Conservation (phyloP, 2,888 invertebrate genomes). For the Sphaeridia pumilis region DNA sequence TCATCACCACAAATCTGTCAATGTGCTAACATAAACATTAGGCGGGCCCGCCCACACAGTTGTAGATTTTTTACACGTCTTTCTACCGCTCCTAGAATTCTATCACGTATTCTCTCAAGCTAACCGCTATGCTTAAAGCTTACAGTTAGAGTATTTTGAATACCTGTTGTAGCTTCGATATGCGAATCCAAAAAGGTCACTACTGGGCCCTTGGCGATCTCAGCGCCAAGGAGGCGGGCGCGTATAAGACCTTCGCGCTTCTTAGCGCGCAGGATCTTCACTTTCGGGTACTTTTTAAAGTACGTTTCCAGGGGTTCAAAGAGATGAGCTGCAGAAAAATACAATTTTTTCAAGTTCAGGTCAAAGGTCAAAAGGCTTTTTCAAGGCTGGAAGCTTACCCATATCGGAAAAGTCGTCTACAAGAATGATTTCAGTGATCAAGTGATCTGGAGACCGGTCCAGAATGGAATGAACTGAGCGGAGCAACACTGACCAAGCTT, state of each 20-base stretch:
- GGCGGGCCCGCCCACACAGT: no score
- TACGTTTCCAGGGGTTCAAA: slow-evolving; percentile 76
- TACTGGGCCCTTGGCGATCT: slow-evolving; percentile 69
- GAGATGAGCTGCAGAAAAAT: no score
- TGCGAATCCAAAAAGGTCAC: slow-evolving; percentile 97
- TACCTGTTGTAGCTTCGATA: slow-evolving; percentile 54
- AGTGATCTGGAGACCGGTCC: slow-evolving; percentile 77
- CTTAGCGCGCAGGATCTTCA: slow-evolving; percentile 77
- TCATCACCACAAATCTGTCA: no score
- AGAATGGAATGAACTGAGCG: slow-evolving; percentile 92
- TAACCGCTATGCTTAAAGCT: no score
- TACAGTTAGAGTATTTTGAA: no score
- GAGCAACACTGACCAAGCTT: slow-evolving; percentile 96
- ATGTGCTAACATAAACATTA: no score
- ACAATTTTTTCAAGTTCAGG: no score
- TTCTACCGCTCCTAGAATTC: no score
- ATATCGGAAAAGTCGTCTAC: slow-evolving; percentile 96
- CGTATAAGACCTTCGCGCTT: slow-evolving; percentile 92
- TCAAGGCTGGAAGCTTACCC: no score
- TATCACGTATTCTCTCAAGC: no score
- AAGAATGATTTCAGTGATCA: slow-evolving; percentile 85
- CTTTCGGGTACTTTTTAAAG: slow-evolving; percentile 68
- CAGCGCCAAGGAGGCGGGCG: slow-evolving; percentile 79
- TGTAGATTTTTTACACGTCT: no score
- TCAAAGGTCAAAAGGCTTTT: no score